Conservation (phyloP, 2,113 vertebrate species). For the Chitala chitala region DNA sequence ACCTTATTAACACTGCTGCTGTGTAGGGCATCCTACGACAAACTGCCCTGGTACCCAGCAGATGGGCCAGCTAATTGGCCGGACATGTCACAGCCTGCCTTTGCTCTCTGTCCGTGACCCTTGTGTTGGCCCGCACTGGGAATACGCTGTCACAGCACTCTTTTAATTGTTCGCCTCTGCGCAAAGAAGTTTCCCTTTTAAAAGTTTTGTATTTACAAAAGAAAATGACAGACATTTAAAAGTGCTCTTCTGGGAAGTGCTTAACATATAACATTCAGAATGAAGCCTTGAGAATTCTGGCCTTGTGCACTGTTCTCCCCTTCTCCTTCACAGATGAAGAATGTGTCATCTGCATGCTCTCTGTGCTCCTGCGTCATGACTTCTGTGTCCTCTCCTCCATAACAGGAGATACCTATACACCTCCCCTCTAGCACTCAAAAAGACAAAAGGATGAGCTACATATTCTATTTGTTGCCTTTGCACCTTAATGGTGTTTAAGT, state of each 20-base stretch:
- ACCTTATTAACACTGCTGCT: constrained; percentile 25
- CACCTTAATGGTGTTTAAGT: no score
- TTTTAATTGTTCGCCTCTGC: constrained; percentile 29
- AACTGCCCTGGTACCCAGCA: constrained; percentile 22
- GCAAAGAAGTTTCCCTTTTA: not conserved
- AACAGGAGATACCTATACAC: no score
- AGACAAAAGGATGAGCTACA: no score
- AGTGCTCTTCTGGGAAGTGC: not conserved
- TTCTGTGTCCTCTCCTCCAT: no score
- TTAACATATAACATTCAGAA: not conserved
- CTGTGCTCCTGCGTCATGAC: no score
- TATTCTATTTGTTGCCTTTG: no score
- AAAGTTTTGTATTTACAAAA: not conserved
- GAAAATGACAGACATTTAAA: not conserved
- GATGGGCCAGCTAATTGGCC: constrained; percentile 38
- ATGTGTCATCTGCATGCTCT: no score
- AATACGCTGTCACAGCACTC: constrained; percentile 15
- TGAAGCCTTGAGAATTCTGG: not conserved
- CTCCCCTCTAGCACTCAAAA: no score
- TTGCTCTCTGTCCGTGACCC: not conserved
- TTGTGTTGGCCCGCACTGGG: constrained; percentile 14
- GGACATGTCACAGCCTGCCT: constrained; percentile 26
- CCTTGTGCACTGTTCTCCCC: not conserved
- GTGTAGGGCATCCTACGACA: constrained; percentile 22
- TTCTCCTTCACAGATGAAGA: constrained; percentile 4